Conservation (phyloP, 2,797 vertebrate species). For the Emydoidea blandingii region DNA sequence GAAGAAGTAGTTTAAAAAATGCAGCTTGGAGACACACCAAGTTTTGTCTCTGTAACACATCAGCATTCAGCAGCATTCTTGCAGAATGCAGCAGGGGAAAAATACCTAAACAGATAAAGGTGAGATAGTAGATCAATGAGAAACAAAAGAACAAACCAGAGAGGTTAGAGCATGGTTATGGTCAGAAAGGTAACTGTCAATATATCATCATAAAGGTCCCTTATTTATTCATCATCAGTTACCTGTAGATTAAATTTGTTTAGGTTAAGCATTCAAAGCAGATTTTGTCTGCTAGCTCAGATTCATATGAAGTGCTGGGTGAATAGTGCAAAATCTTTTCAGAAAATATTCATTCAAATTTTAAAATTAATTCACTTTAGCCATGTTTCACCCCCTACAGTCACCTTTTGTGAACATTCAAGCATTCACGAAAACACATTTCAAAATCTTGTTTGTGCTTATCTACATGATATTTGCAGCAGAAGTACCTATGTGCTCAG, state of each 20-base stretch:
- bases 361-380: neutral
- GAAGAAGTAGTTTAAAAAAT: neutral
- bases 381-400: neutral
- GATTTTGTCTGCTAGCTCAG: neutral
- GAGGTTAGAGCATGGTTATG: neutral
- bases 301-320: neutral
- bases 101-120: neutral
- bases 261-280: neutral
- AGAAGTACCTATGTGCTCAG: neutral
- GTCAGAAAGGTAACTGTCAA: neutral
- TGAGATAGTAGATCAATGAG: neutral
- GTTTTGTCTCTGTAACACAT: neutral
- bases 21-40: neutral
- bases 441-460: neutral
- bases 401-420: neutral
- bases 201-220: neutral
- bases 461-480: neutral
- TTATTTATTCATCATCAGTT: neutral
- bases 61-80: neutral
- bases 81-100: neutral
- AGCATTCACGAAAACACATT: neutral
- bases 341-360: neutral
- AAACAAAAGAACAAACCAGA: neutral
- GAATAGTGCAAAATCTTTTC: neutral
- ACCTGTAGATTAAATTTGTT: neutral